A percentile compares a stretch with the other conserved stretches of the same genome.
phyloP scores from a whole-genome alignment of 2,797 vertebrate genomes.

The Melanotaenia trifasciata region DNA sequence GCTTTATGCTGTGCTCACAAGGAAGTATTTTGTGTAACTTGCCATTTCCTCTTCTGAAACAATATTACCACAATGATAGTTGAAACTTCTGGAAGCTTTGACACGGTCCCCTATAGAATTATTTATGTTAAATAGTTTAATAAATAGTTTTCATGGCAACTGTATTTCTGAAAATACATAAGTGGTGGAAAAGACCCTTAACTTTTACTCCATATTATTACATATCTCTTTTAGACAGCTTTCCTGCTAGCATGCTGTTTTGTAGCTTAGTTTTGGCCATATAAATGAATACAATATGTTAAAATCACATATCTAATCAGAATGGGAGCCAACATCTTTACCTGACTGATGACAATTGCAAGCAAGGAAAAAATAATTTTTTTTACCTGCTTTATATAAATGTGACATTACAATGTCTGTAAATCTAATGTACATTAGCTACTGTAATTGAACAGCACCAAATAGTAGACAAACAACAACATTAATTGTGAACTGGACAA shows the following conservation, averaged over 20 bases:
- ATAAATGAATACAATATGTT: too few species aligned
- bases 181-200: background rate
- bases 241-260: background rate
- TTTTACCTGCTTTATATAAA: too few species aligned
- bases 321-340: background rate
- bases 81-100: background rate
- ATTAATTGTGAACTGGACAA: too few species aligned
- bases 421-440: too few species aligned
- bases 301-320: background rate
- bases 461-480: too few species aligned
- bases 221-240: too few species aligned
- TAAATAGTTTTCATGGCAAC: too few species aligned
- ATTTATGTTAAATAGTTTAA: too few species aligned
- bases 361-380: background rate
- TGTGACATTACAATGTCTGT: too few species aligned
- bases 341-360: background rate
- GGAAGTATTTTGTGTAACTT: background rate
- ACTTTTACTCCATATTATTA: background rate
- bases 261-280: background rate
- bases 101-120: too few species aligned
- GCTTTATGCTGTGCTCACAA: background rate
- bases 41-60: background rate
- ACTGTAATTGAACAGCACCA: too few species aligned
- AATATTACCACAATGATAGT: background rate
- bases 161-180: too few species aligned